These are phyloP conservation scores for Corella eumyota DNA, from an alignment of 23 tunicate genomes.

Conservation along the genomic window DNA sequence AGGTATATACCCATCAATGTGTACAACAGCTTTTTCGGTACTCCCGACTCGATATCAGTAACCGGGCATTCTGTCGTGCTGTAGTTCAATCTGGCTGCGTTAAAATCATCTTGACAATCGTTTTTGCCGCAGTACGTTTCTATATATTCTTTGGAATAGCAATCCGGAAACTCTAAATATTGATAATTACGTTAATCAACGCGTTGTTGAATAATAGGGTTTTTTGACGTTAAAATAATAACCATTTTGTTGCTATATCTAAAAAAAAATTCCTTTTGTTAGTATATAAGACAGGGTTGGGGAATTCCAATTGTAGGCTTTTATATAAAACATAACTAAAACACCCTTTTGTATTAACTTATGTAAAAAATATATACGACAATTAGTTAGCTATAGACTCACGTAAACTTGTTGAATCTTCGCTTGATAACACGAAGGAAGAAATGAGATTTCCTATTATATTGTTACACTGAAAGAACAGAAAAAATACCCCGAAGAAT, in stretches of 20 bases:
- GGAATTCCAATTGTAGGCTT: background rate
- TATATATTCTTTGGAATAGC: slow-evolving; percentile 31
- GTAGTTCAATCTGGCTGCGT: slow-evolving; percentile 5
- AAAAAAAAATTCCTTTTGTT: background rate
- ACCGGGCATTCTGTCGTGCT: slow-evolving; percentile 27
- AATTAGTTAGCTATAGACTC: slow-evolving; percentile 2
- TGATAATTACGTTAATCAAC: too few relatives aligned
- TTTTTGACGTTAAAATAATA: too few relatives aligned
- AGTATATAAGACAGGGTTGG: background rate
- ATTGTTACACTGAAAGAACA: slow-evolving; percentile 72
- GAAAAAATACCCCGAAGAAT: slow-evolving; percentile 89
- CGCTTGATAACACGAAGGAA: slow-evolving; percentile 60
- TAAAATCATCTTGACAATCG: slow-evolving; percentile 61
- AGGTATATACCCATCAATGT: slow-evolving; percentile 91
- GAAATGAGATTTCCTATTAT: slow-evolving; percentile 90
- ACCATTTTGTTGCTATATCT: too few relatives aligned
- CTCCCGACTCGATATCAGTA: slow-evolving; percentile 2
- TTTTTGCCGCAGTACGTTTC: slow-evolving; percentile 51
- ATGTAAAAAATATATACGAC: too few relatives aligned
- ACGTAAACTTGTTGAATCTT: slow-evolving; percentile 30
- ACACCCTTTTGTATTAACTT: too few relatives aligned
- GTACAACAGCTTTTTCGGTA: slow-evolving; percentile 27
- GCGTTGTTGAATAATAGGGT: too few relatives aligned
- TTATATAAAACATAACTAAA: too few relatives aligned
- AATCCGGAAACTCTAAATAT: slow-evolving; percentile 68